Evolutionary conservation across 2,113 vertebrate genomes (phyloP), one percentile per base, ranked within the genome.

Genomic region (Campylomormyrus numenius): DNA sequence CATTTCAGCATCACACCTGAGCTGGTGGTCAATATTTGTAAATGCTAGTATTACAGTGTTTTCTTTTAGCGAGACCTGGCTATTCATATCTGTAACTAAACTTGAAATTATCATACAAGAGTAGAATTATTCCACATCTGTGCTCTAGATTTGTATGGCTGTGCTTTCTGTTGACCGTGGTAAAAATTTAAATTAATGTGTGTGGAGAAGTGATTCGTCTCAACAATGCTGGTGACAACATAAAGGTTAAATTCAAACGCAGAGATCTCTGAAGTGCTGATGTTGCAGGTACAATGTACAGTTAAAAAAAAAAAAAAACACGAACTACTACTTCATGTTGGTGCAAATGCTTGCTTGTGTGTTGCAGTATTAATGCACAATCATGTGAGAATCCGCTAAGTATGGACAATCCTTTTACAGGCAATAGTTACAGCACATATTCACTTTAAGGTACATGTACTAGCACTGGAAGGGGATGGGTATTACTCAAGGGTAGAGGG

Each of bases 281-380:
- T 86, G 89, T 86, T 90, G 66, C 49, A 87, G 89, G 58, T 50
- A 74, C 46, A 87, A 87, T 62, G 35, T 19, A 66, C 4, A 31
- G 49, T 24, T 89, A 49, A 42, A 45, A 86, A 50, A 50, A 49
- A 39, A 39, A 42, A 42, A 62, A 62, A 21, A 35, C 85, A 13
- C 48, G 0, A 85, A 89, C 21, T 11, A 62, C 19, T 50, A 13
- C 9, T 52, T 56, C 80, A 17, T n/a, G 11, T 5, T 74, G 56
- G 56, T 86, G 58, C 46, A 49, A 52, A 35, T 66, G 83, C 9
- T 52, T 77, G 19, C 77, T n/a, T 50, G 21, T 52, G n/a, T 56
- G 8, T 84, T 66, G 74, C 42, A 49, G 89, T 84, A 62, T 24
- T 85, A 58, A 70, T 50, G 19, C 83, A 74, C 13, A 48, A 13